Percentiles rank a stretch among this genome's conserved stretches.
Evolutionary conservation across 1,140 invertebrate genomes (phyloP).

Genomic region (Brachionus paranguensis): DNA sequence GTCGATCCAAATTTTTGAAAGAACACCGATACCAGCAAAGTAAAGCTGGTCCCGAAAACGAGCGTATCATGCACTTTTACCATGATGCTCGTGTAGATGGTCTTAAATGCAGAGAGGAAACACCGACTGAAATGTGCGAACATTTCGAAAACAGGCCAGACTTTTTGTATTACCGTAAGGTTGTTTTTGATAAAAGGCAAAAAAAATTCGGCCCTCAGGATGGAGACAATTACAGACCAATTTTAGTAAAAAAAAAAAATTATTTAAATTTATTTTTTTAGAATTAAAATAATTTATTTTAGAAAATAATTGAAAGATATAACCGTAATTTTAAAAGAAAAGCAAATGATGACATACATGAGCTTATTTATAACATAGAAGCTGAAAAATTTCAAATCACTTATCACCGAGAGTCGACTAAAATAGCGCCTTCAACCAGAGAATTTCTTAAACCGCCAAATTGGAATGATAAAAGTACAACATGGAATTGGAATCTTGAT

Average conservation of each 20-base stretch:
- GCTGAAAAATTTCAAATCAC: constrained; percentile 53
- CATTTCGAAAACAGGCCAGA: constrained; percentile 64
- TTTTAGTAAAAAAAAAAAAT: background rate
- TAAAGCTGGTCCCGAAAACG: constrained; percentile 58
- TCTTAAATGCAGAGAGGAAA: constrained; percentile 61
- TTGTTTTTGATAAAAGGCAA: constrained; percentile 51
- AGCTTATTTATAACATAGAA: constrained; percentile 50
- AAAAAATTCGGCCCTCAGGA: constrained; percentile 53
- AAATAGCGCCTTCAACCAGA: constrained; percentile 51
- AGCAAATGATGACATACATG: constrained; percentile 52
- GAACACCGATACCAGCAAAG: constrained; percentile 62
- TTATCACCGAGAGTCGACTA: constrained; percentile 52
- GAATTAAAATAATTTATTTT: background rate
- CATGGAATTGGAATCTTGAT: constrained; percentile 48
- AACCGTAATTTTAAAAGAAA: constrained; percentile 46
- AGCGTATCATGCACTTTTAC: constrained; percentile 66
- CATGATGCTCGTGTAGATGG: constrained; percentile 64
- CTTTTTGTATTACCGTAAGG: constrained; percentile 58
- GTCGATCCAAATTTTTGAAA: constrained; percentile 65
- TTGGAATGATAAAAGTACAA: constrained; percentile 53
- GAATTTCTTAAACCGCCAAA: constrained; percentile 55
- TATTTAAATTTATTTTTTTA: background rate
- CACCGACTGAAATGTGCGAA: constrained; percentile 61
- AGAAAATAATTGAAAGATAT: constrained; percentile 55
- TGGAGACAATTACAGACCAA: constrained; percentile 37